A percentile compares a stretch with the other conserved stretches of the same genome.
phyloP scores from a whole-genome alignment of 2,797 vertebrate species.

The Oceanodroma leucorhoa region DNA sequence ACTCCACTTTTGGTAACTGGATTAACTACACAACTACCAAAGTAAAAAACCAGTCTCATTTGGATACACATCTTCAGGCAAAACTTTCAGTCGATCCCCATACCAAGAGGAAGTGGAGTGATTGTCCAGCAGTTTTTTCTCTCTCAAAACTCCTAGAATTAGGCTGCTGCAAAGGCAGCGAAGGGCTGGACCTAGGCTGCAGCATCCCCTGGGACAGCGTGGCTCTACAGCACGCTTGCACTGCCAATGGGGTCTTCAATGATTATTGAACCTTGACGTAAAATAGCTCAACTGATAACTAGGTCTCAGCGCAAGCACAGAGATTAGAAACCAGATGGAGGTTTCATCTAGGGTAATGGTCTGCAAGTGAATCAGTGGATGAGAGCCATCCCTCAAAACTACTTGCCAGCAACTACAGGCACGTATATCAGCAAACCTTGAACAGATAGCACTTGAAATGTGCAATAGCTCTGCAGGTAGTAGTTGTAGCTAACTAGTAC shows the following conservation, averaged over 20 bases:
- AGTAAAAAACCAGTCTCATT: background rate
- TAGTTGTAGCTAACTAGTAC: background rate
- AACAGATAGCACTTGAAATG: background rate
- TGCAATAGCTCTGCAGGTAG: background rate
- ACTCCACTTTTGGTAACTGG: background rate
- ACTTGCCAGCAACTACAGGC: background rate
- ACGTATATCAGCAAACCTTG: background rate
- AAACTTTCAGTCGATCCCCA: background rate
- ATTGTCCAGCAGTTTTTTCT: background rate
- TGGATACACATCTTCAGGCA: background rate
- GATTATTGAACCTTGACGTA: background rate
- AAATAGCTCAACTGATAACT: background rate
- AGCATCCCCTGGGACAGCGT: background rate
- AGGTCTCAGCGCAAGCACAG: background rate
- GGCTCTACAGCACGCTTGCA: background rate
- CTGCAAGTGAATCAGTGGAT: background rate
- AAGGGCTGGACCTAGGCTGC: background rate
- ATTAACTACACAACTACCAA: background rate
- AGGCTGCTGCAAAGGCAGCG: background rate
- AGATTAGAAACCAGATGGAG: background rate
- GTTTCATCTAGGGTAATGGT: background rate
- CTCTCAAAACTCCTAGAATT: background rate
- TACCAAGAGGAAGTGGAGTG: background rate
- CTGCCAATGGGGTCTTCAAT: background rate
- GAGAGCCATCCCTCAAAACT: background rate